Base-by-base conservation (phyloP, 2,113 vertebrate genomes). In the Lonchura striata region DNA sequence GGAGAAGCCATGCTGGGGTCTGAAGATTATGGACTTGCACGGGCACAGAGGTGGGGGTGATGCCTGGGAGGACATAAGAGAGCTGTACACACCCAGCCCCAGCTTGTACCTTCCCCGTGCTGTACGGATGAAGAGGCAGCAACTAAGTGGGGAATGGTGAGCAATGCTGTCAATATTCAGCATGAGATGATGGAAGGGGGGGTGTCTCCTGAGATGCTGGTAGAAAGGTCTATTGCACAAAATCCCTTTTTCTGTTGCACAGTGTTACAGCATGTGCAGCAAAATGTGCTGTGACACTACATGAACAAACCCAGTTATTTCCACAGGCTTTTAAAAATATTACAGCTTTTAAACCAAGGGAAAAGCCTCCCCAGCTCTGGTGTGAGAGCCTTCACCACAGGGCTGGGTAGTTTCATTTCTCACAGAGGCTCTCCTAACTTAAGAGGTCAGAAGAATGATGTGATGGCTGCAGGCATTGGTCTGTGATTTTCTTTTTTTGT, bases 41-140 rank as follows among this genome's bases (percentile, higher is more conserved):
- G 13, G 57, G 11, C 0, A 0, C 22, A 15, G 37, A 27, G 24
- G 8, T 30, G 37, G 44, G 37, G 44, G 1, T 22, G 71, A 10
- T 30, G 57, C 18, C 49, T 20, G 37, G 44, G 41, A 42, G 13
- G 46, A 27, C 1, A 1, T 24, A 17, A 3, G 39, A 44, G 41
- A 68, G 15, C n/a, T 59, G 42, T 4, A 6, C 13, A 6, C 22
- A 15, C 9, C 17, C 31, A 86, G 14, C 7, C 31, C 12, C 44
- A 68, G 31, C 16, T 27, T 35, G 27, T 31, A 50, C 37, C 18
- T 27, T 49, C 24, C 24, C 12, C 16, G 6, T 42, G 9, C 37
- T 59, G 9, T 6, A 50, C 37, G 68, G 25, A 52, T 22, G 25
- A 50, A 50, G 25, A 66, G 25, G 44, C 11, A 86, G 61, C 37